phyloP scores from a whole-genome alignment of 2,888 invertebrate species.

The Tyria jacobaeae region DNA sequence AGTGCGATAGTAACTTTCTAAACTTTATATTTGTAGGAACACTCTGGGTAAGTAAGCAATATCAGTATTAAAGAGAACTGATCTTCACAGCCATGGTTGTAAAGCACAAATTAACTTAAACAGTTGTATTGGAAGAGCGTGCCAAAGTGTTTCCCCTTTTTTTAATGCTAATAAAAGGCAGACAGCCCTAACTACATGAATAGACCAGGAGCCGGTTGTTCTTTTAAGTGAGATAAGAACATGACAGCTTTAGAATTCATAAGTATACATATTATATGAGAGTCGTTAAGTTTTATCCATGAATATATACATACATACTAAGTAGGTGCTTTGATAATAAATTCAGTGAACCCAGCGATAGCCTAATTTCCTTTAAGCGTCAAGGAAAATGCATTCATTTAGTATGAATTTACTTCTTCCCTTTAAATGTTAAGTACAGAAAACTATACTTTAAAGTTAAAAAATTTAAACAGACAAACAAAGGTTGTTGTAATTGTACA shows the following conservation, averaged over 20 bases:
- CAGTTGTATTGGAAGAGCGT: neutral
- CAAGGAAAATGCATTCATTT: neutral
- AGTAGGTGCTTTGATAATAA: neutral
- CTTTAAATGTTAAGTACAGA: too few species aligned
- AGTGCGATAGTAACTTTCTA: neutral
- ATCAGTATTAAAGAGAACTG: slow-evolving; percentile 2
- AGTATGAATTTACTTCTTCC: too few species aligned
- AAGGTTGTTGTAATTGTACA: too few species aligned
- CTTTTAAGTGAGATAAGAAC: slow-evolving; percentile 14
- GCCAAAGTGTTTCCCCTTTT: slow-evolving; percentile 61
- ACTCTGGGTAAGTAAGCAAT: neutral
- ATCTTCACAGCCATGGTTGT: accelerated
- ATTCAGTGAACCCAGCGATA: too few species aligned
- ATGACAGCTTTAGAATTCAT: neutral
- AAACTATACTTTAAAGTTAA: too few species aligned
- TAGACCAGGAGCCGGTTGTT: slow-evolving; percentile 30
- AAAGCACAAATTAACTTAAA: neutral
- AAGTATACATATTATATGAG: slow-evolving; percentile 1
- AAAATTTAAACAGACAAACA: too few species aligned
- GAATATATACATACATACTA: slow-evolving; percentile 15
- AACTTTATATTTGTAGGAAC: neutral
- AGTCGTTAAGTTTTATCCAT: slow-evolving; percentile 6
- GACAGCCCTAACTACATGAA: slow-evolving; percentile 47
- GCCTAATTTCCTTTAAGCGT: neutral
- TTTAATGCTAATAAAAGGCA: slow-evolving; percentile 67